A percentile compares a stretch with the other conserved stretches of the same genome.
phyloP scores from a whole-genome alignment of 2,113 vertebrate genomes.

The Zosterops japonicus region DNA sequence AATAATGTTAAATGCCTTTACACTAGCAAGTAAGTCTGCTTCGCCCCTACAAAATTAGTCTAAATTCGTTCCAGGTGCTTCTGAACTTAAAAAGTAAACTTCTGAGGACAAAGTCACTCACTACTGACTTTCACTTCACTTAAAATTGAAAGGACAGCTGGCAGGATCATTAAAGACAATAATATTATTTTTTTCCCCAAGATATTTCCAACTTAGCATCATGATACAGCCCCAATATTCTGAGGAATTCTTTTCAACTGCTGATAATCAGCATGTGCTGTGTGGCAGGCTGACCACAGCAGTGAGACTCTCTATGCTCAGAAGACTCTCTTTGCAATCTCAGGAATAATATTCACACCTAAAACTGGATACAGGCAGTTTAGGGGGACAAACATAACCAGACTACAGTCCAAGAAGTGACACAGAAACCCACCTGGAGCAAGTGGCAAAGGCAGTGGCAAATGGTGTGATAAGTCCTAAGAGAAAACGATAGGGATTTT shows the following conservation, averaged over 20 bases:
- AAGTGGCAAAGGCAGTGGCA: constrained; percentile 95
- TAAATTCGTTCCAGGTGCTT: neutral
- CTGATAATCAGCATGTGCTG: neutral
- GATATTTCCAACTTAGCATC: neutral
- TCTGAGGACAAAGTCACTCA: neutral
- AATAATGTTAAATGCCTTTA: neutral
- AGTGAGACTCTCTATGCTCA: neutral
- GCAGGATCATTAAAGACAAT: neutral
- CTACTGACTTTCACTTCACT: neutral
- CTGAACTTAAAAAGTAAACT: neutral
- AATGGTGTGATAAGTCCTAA: constrained; percentile 92
- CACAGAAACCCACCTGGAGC: constrained; percentile 86
- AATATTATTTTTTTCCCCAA: fast-evolving
- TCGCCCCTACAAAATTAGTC: neutral
- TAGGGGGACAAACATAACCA: neutral
- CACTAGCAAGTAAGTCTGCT: neutral
- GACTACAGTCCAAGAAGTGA: neutral
- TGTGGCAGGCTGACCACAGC: neutral
- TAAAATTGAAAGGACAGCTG: neutral
- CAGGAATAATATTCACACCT: neutral
- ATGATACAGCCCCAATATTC: neutral
- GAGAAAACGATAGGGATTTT: constrained; percentile 93
- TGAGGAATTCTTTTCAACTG: neutral
- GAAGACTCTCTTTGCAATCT: neutral
- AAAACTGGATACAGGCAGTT: neutral